Percentiles rank a stretch among this genome's conserved stretches.
Evolutionary conservation across 1,140 invertebrate genomes (phyloP).

Genomic region (Aphelinus atriplicis): DNA sequence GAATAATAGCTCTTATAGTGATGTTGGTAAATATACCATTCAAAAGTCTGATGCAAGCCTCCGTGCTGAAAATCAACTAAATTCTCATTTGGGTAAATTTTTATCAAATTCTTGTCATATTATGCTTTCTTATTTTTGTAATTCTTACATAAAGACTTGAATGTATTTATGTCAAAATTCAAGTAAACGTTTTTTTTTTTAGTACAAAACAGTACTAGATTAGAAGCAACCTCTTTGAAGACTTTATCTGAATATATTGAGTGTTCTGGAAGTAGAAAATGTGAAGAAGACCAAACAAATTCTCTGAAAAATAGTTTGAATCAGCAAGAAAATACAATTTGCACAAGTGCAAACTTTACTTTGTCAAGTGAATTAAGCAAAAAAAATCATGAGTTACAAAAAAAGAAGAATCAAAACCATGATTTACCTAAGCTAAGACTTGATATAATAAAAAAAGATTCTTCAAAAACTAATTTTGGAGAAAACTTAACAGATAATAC

Average conservation of each 20-base stretch:
- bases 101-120: not conserved
- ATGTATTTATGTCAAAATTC: not conserved
- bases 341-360: not conserved
- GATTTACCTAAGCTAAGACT: not conserved
- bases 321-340: not conserved
- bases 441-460: constrained; percentile 1
- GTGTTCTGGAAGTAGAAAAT: constrained; percentile 11
- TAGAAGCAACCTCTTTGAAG: constrained; percentile 27
- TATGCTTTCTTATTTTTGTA: not conserved
- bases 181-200: constrained; percentile 5
- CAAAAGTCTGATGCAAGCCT: not conserved
- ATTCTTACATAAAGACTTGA: not conserved
- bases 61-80: not conserved
- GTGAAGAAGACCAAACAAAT: not conserved
- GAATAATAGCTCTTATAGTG: not conserved
- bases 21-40: constrained; percentile 3
- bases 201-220: not conserved
- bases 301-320: not conserved
- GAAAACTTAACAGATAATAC: not conserved
- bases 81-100: constrained; percentile 9
- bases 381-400: not conserved
- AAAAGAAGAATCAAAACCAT: constrained; percentile 12
- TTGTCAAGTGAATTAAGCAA: not conserved
- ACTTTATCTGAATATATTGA: constrained; percentile 30
- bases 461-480: too few species aligned